Conservation (phyloP, 2,113 vertebrate genomes). For the Pelodiscus sinensis region DNA sequence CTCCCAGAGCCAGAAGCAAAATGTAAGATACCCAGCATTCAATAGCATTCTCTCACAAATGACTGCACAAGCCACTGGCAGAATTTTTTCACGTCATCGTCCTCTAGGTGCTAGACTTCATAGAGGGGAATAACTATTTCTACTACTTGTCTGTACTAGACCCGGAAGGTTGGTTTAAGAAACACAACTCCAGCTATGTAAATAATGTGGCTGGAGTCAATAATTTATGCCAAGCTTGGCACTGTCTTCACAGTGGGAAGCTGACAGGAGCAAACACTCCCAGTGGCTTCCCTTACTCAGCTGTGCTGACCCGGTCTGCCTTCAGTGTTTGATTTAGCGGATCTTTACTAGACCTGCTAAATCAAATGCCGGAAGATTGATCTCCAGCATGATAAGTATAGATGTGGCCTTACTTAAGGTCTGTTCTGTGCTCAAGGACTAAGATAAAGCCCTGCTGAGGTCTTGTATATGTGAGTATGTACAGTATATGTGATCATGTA, state of each 20-base stretch:
- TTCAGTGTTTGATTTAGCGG: too few relatives aligned
- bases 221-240: too few relatives aligned
- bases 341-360: too few relatives aligned
- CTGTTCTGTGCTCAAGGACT: fast-evolving
- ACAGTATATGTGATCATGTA: background rate
- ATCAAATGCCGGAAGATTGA: too few relatives aligned
- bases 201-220: too few relatives aligned
- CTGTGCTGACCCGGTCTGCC: too few relatives aligned
- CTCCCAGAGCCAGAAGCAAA: background rate
- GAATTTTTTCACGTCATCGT: background rate
- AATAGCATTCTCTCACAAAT: background rate
- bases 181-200: too few relatives aligned
- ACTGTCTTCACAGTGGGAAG: too few relatives aligned
- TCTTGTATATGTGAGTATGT: background rate
- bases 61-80: background rate
- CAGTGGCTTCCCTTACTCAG: too few relatives aligned
- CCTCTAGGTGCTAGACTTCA: background rate
- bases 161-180: too few relatives aligned
- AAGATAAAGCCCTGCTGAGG: fast-evolving
- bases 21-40: background rate
- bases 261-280: too few relatives aligned
- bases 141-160: background rate
- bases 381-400: too few relatives aligned
- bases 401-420: background rate
- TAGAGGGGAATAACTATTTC: background rate